phyloP scores from a whole-genome alignment of 2,888 invertebrate species.

The Pemphredon lugubris region DNA sequence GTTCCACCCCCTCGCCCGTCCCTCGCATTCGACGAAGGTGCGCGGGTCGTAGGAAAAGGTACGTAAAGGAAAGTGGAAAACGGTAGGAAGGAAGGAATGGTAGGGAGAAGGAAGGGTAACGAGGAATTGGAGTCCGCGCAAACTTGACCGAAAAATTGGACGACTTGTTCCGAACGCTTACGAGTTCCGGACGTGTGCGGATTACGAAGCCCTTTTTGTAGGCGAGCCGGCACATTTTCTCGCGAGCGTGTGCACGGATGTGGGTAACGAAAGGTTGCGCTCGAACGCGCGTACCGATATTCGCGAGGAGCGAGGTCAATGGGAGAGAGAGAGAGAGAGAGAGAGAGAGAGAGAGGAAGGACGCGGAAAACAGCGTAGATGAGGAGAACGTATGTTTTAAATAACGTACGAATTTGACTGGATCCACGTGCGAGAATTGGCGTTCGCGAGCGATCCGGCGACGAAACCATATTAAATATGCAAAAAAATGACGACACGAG shows the following conservation, averaged over 20 bases:
- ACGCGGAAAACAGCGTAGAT: too few relatives aligned
- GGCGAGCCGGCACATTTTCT: neutral
- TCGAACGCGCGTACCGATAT: constrained; percentile 1
- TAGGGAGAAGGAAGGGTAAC: constrained; percentile 36
- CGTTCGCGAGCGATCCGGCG: too few relatives aligned
- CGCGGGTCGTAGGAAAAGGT: constrained; percentile 3
- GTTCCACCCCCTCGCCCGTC: too few relatives aligned
- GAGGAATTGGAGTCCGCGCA: constrained; percentile 68
- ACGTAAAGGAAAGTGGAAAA: constrained; percentile 26
- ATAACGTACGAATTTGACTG: too few relatives aligned
- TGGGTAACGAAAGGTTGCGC: neutral
- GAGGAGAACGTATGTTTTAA: too few relatives aligned
- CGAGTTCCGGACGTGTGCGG: constrained; percentile 72
- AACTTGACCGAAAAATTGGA: constrained; percentile 76
- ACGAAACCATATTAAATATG: too few relatives aligned
- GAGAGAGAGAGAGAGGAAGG: too few relatives aligned
- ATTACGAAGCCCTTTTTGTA: constrained; percentile 59
- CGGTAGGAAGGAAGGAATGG: neutral
- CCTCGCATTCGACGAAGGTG: too few relatives aligned
- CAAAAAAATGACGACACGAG: too few relatives aligned
- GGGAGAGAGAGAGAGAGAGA: too few relatives aligned
- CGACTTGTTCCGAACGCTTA: constrained; percentile 74
- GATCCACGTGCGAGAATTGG: too few relatives aligned
- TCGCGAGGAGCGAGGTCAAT: too few relatives aligned
- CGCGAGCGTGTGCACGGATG: neutral